A percentile compares a stretch with the other conserved stretches of the same genome.
These are phyloP conservation scores for Neopelma chrysocephalum DNA, from an alignment of 2,797 vertebrate genomes.

Conservation along the genomic window DNA sequence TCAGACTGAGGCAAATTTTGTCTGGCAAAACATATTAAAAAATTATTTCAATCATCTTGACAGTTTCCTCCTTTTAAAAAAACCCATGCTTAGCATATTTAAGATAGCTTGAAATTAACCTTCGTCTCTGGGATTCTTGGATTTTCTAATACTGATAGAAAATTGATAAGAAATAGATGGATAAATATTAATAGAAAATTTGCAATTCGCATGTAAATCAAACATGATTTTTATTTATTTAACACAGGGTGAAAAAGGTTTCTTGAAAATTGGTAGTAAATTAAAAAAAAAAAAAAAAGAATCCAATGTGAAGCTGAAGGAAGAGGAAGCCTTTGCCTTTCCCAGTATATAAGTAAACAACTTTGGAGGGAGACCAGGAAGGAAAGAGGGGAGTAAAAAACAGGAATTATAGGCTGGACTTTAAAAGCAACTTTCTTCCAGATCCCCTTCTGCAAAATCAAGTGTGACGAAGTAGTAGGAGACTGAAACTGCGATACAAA, in stretches of 20 bases:
- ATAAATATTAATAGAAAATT: background rate
- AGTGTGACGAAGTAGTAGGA: background rate
- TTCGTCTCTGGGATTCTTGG: background rate
- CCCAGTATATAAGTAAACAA: background rate
- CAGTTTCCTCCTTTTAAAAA: background rate
- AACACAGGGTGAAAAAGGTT: background rate
- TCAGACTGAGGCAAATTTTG: background rate
- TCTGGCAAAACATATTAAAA: background rate
- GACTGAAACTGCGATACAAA: background rate
- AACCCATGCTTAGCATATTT: background rate
- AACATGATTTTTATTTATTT: background rate
- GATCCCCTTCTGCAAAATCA: background rate
- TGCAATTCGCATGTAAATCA: background rate
- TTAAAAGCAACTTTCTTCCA: background rate
- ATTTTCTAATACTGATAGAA: background rate
- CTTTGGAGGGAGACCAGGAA: background rate
- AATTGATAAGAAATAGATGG: background rate
- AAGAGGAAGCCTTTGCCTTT: background rate
- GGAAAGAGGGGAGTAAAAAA: background rate
- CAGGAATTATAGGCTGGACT: background rate
- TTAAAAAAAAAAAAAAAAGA: background rate
- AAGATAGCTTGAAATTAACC: background rate
- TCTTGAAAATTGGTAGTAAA: background rate
- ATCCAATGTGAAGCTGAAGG: background rate
- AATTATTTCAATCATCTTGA: background rate